A percentile compares a stretch with the other conserved stretches of the same genome.
These are phyloP conservation scores for Caenorhabditis sp. DNA, from an alignment of 2,888 invertebrate species.

Conservation along the genomic window DNA sequence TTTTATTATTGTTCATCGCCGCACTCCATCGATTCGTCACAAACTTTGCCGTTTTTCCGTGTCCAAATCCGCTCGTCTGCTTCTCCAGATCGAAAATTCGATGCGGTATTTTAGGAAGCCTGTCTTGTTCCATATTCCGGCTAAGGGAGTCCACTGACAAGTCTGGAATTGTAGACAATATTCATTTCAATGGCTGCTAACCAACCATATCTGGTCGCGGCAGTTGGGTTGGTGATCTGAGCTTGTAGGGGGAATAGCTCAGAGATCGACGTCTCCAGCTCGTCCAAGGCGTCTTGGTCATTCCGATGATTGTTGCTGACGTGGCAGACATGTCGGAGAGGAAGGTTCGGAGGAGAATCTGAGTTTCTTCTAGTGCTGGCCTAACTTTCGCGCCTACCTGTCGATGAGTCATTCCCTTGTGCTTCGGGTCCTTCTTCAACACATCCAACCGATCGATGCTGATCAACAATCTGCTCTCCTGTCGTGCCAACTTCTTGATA, in stretches of 20 bases:
- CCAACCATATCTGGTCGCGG: slow-evolving; percentile 35
- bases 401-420: slow-evolving; percentile 32
- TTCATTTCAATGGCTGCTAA: not conserved
- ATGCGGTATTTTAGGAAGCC: slow-evolving; percentile 47
- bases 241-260: slow-evolving; percentile 42
- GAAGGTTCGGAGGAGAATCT: slow-evolving; percentile 43
- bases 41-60: slow-evolving; percentile 47
- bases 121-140: slow-evolving; percentile 46
- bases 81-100: slow-evolving; percentile 51
- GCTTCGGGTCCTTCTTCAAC: slow-evolving; percentile 33
- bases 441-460: slow-evolving; percentile 53
- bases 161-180: slow-evolving; percentile 20
- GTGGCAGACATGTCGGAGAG: slow-evolving; percentile 33
- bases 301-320: slow-evolving; percentile 36
- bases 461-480: slow-evolving; percentile 29
- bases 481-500: slow-evolving; percentile 35
- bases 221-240: slow-evolving; percentile 8
- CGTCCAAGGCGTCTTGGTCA: slow-evolving; percentile 28
- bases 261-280: slow-evolving; percentile 13
- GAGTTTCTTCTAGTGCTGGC: not conserved
- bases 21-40: slow-evolving; percentile 62
- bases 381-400: slow-evolving; percentile 27
- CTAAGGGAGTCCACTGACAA: slow-evolving; percentile 39
- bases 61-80: slow-evolving; percentile 29
- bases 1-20: slow-evolving; percentile 52